Evolutionary conservation across 2,797 vertebrate genomes (phyloP).

Genomic region (Pantherophis alleghaniensis): DNA sequence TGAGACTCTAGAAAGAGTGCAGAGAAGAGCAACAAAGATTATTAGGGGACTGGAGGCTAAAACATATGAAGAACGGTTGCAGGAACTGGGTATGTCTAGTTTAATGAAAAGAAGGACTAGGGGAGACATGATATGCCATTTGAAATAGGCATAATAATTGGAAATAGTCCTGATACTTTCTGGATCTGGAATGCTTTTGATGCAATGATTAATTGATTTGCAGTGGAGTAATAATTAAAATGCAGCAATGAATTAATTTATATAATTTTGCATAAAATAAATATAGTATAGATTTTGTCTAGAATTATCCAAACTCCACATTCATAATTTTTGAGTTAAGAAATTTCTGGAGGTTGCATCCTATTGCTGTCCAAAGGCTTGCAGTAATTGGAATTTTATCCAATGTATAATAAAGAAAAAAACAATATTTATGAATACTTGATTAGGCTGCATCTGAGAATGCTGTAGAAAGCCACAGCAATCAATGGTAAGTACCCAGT

Average conservation of each 20-base stretch:
- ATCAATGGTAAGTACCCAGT: constrained; percentile 8
- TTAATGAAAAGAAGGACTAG: too few relatives aligned
- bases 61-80: too few relatives aligned
- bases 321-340: not conserved
- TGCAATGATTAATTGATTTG: not conserved
- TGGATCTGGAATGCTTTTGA: not conserved
- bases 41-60: too few relatives aligned
- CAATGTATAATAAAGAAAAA: constrained; percentile 15
- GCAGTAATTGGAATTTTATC: not conserved
- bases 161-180: not conserved
- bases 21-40: too few relatives aligned
- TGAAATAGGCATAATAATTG: not conserved
- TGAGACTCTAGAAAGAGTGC: too few relatives aligned
- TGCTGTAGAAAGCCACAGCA: not conserved
- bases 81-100: too few relatives aligned
- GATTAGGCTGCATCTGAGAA: constrained; percentile 6
- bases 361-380: not conserved
- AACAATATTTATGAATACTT: constrained; percentile 25
- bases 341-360: not conserved
- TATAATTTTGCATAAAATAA: not conserved
- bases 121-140: not conserved
- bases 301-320: not conserved
- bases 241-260: not conserved
- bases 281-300: not conserved
- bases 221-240: not conserved